These are phyloP conservation scores for Connochaetes taurinus DNA, from an alignment of 2,113 vertebrate genomes.

Conservation along the genomic window DNA sequence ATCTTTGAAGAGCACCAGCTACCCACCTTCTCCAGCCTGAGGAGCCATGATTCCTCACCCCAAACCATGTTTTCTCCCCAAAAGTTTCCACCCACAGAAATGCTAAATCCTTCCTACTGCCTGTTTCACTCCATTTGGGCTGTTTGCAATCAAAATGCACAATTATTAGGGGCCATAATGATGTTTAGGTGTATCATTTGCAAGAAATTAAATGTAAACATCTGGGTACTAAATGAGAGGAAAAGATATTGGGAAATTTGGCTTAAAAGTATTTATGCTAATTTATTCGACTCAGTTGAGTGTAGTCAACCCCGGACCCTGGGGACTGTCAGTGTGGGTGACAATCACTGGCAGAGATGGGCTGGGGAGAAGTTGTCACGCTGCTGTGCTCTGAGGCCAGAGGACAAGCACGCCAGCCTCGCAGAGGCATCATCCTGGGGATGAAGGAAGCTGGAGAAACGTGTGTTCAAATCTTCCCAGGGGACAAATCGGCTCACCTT, in stretches of 20 bases:
- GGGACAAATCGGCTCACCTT: not conserved
- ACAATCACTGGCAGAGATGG: not conserved
- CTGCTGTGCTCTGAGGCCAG: not conserved
- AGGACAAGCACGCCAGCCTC: not conserved
- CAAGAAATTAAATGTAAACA: slow-evolving; percentile 73
- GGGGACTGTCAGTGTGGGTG: not conserved
- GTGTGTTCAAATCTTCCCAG: not conserved
- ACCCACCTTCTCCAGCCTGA: not conserved
- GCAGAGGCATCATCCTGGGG: accelerated
- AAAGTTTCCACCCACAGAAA: not conserved
- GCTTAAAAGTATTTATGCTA: slow-evolving; percentile 47
- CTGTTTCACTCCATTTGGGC: not conserved
- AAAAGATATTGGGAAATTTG: slow-evolving; percentile 44
- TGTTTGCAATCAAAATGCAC: not conserved
- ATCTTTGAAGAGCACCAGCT: accelerated
- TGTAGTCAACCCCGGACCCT: not conserved
- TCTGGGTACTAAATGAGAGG: slow-evolving; percentile 64
- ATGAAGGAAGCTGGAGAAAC: not conserved
- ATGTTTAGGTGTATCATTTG: slow-evolving; percentile 67
- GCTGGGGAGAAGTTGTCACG: not conserved
- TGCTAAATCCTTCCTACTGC: not conserved
- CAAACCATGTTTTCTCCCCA: not conserved
- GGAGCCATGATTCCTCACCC: not conserved
- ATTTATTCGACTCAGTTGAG: slow-evolving; percentile 43
- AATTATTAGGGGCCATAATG: slow-evolving; percentile 40